phyloP scores from a whole-genome alignment of 2,888 invertebrate species.

The Drosophila koepferae region DNA sequence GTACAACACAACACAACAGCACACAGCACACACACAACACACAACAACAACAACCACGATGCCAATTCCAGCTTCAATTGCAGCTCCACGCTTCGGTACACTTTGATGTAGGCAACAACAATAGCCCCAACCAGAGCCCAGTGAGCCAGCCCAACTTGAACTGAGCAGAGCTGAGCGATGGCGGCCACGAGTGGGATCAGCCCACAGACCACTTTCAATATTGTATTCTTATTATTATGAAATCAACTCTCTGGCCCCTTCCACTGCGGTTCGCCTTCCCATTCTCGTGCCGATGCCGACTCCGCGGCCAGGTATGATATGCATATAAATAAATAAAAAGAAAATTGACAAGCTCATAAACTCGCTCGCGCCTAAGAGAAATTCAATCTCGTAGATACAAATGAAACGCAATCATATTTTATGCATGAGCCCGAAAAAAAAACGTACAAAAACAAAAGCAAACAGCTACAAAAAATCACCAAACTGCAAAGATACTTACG shows the following conservation, averaged over 20 bases:
- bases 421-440: constrained; percentile 67
- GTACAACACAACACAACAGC: constrained; percentile 32
- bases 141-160: constrained; percentile 2
- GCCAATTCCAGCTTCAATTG: constrained; percentile 62
- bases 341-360: constrained; percentile 78
- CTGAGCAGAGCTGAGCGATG: constrained; percentile 26
- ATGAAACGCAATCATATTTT: constrained; percentile 80
- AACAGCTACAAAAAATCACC: constrained; percentile 16
- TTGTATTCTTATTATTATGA: constrained; percentile 66
- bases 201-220: constrained; percentile 58
- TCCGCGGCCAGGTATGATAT: constrained; percentile 55
- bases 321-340: constrained; percentile 77
- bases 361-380: constrained; percentile 76
- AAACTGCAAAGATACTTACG: constrained; percentile 44
- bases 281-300: background rate
- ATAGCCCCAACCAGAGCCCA: constrained; percentile 35
- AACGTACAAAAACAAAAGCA: constrained; percentile 17
- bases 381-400: constrained; percentile 78
- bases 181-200: constrained; percentile 50
- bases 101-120: constrained; percentile 69
- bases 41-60: constrained; percentile 41
- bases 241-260: constrained; percentile 55
- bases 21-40: constrained; percentile 24
- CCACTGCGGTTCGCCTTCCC: background rate
- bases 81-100: constrained; percentile 65